These are phyloP conservation scores for Orgyia antiqua DNA, from an alignment of 2,888 invertebrate species.

Conservation along the genomic window DNA sequence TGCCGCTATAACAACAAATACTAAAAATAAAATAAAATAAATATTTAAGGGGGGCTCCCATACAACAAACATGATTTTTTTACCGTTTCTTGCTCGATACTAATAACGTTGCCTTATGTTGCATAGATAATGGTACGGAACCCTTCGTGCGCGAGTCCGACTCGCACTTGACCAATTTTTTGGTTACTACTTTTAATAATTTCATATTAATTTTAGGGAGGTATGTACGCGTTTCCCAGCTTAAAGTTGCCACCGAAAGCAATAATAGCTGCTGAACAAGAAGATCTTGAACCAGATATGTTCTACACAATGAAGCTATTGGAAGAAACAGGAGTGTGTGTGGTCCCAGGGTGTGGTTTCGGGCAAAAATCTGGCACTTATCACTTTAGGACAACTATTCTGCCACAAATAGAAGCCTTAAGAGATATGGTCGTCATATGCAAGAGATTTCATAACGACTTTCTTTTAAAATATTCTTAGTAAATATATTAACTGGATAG, in stretches of 20 bases:
- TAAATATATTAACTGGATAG: too few species aligned
- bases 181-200: too few species aligned
- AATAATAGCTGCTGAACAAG: conserved; percentile 86
- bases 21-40: too few species aligned
- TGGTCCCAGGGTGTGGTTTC: conserved; percentile 4
- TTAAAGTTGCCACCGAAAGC: conserved; percentile 89
- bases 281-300: conserved; percentile 85
- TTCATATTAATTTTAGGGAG: conserved; percentile 85
- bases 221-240: conserved; percentile 97
- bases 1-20: too few species aligned
- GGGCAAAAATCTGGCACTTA: conserved; percentile 7
- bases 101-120: too few species aligned
- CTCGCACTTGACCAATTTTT: too few species aligned
- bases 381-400: conserved; percentile 4
- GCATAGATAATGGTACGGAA: too few species aligned
- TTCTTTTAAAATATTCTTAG: not conserved
- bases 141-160: too few species aligned
- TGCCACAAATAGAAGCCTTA: conserved; percentile 1
- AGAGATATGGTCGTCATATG: conserved; percentile 2
- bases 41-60: too few species aligned
- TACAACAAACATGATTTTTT: too few species aligned
- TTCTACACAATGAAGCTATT: conserved; percentile 93
- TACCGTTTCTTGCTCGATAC: too few species aligned
- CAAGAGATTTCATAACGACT: conserved; percentile 4
- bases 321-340: conserved; percentile 81